These are phyloP conservation scores for Oenanthe oenanthe DNA, from an alignment of 2,113 vertebrate species.

Conservation along the genomic window DNA sequence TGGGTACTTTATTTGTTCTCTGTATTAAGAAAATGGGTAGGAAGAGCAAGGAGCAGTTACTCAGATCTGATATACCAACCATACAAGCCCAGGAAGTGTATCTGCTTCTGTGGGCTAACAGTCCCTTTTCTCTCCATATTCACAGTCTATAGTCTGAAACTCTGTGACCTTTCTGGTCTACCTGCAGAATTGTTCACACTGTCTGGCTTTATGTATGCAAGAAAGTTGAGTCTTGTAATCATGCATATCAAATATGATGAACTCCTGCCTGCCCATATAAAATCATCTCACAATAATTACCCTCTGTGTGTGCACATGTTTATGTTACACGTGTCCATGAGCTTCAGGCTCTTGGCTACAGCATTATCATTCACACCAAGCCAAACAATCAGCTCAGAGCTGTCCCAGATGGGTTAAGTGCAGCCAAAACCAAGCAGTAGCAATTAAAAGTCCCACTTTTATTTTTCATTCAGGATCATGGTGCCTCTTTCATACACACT, in stretches of 20 bases:
- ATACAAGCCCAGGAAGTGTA: accelerated
- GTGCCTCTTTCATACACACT: not conserved
- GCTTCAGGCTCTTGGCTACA: not conserved
- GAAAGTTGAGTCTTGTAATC: not conserved
- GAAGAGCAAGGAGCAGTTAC: not conserved
- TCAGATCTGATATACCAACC: not conserved
- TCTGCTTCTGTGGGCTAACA: not conserved
- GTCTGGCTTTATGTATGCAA: not conserved
- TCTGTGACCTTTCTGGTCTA: not conserved
- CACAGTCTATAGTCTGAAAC: not conserved
- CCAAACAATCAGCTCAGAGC: not conserved
- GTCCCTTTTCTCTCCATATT: not conserved
- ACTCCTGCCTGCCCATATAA: not conserved
- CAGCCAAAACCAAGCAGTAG: not conserved
- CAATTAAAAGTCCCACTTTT: not conserved
- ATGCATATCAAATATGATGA: not conserved
- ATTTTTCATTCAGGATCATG: not conserved
- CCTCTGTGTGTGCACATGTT: no score
- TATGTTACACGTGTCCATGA: not conserved
- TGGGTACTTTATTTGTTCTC: not conserved
- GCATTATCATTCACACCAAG: not conserved
- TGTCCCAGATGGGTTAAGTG: not conserved
- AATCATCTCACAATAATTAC: not conserved
- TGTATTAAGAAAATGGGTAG: not conserved
- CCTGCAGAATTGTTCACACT: not conserved